These are phyloP conservation scores for Polyploca ridens DNA, from an alignment of 2,888 invertebrate species.

Conservation along the genomic window DNA sequence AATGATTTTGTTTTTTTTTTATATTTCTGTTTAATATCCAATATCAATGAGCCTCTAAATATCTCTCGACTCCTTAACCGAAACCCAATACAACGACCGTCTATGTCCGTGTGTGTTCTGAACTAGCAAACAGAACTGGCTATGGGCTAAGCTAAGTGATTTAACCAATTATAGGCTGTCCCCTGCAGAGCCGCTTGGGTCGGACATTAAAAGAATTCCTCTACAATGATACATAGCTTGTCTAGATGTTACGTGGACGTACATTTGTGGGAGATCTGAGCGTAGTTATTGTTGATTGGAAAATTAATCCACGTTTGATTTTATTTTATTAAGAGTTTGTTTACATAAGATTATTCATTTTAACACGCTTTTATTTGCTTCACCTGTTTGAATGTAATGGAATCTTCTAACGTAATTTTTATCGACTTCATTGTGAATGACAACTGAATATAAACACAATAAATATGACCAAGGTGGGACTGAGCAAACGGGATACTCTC, in stretches of 20 bases:
- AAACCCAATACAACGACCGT: not conserved
- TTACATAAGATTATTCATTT: no score
- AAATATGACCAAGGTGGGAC: no score
- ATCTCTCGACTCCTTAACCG: not conserved
- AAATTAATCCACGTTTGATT: no score
- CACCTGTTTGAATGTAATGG: no score
- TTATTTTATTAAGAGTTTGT: no score
- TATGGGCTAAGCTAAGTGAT: slow-evolving; percentile 48
- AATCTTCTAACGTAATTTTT: no score
- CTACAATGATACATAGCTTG: slow-evolving; percentile 6
- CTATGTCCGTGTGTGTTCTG: slow-evolving; percentile 8
- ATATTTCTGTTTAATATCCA: no score
- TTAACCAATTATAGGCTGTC: slow-evolving; percentile 61
- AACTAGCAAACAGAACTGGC: slow-evolving; percentile 18
- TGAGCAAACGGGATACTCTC: no score
- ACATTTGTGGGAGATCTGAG: not conserved
- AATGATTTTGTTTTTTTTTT: no score
- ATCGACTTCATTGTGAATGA: no score
- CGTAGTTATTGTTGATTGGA: not conserved
- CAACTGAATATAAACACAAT: no score
- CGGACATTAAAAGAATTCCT: slow-evolving; percentile 56
- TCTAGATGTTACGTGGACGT: slow-evolving; percentile 10
- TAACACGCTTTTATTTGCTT: no score
- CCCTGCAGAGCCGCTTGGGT: slow-evolving; percentile 50
- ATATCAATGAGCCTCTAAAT: not conserved